A percentile compares a stretch with the other conserved stretches of the same genome.
phyloP scores from a whole-genome alignment of 1,140 invertebrate species.

The Chironomus tepperi region DNA sequence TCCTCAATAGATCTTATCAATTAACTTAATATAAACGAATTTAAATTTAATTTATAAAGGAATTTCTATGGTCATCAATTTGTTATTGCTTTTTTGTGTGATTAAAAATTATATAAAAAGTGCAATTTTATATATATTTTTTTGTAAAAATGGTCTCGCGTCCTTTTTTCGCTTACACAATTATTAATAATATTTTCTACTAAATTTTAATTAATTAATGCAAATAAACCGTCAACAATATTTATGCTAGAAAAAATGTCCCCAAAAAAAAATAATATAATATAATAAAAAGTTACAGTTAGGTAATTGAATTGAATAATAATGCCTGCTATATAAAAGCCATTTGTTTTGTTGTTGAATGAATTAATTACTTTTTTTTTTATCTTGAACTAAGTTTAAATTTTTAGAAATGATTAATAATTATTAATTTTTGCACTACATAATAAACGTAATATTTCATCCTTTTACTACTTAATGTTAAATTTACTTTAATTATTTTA shows the following conservation, averaged over 20 bases:
- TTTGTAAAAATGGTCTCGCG: too few species aligned
- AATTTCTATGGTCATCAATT: too few species aligned
- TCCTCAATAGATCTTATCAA: too few species aligned
- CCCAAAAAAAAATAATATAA: neutral
- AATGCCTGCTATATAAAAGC: slow-evolving; percentile 12
- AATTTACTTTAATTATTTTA: too few species aligned
- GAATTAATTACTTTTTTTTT: neutral
- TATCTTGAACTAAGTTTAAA: neutral
- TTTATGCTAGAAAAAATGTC: neutral
- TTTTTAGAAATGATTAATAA: too few species aligned
- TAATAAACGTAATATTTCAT: slow-evolving; percentile 10
- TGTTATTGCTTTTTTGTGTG: too few species aligned
- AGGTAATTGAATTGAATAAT: neutral
- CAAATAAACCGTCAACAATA: slow-evolving; percentile 6
- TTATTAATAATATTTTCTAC: neutral
- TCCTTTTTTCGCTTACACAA: too few species aligned
- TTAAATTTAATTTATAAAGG: too few species aligned
- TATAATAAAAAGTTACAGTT: too few species aligned
- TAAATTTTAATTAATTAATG: neutral
- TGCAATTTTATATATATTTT: too few species aligned
- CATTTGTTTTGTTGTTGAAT: neutral
- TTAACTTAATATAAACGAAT: too few species aligned
- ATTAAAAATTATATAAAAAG: too few species aligned
- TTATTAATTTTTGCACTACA: neutral
- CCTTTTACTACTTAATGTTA: neutral